Base-by-base conservation (phyloP, 1,140 invertebrate species). In the Bombus polaris region DNA sequence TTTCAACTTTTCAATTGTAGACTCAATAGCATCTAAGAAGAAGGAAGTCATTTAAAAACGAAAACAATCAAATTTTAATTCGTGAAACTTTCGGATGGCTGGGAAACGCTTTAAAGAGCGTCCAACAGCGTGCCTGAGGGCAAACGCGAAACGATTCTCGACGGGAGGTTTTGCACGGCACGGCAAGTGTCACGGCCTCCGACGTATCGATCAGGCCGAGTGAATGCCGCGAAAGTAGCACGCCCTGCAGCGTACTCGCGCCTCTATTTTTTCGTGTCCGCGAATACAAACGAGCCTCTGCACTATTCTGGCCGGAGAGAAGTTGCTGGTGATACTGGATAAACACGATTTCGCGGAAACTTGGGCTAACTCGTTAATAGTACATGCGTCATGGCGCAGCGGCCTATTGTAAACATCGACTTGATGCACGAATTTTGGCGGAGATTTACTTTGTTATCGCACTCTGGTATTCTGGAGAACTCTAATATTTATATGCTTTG, bases 141-240 rank as follows among this genome's bases (percentile, higher is more conserved):
- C 8, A 8, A 28, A 8, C 25, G n/a, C 72, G 59, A n/a, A 83
- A 68, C 59, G 81, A 83, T 83, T 83, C 62, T 68, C 39, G 44
- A 22, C 66, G 18, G 68, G 13, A 28, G 59, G 81, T 65, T 72
- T 25, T 53, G 80, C 25, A 42, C 13, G 35, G 57, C 62, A 81
- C 57, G 81, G 53, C 65, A 80, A 53, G 87, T 89, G 87, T 89
- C 88, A 89, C 83, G 87, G 83, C 88, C 88, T 89, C 79, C 74
- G 79, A 88, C 77, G 42, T 89, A 89, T 89, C 88, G 88, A 89
- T 89, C 80, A 89, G 83, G 28, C 13, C 37, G 32, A 35, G 53
- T 39, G 83, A 62, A 72, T 82, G 68, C 35, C 87, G 65, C 65
- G 87, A 86, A 89, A 89, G 88, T 89, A 74, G 88, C 83, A 88